Conservation (phyloP, 2,113 vertebrate genomes). For the Elaphurus davidianus region DNA sequence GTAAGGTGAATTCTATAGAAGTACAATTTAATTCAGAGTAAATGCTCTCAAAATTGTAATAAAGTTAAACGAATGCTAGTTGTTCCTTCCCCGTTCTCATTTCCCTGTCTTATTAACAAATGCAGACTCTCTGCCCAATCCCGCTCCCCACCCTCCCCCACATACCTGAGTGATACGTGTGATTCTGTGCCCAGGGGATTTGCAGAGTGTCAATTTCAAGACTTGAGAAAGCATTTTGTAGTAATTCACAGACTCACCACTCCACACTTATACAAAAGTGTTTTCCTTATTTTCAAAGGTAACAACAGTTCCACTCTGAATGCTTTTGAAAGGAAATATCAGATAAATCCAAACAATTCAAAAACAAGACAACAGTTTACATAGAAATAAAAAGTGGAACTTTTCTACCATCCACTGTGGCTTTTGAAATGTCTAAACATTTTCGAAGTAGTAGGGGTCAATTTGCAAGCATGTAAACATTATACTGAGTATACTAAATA, state of each 20-base stretch:
- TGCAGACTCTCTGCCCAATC: not conserved
- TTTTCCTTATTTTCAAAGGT: not conserved
- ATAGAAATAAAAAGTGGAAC: not conserved
- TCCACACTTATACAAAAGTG: not conserved
- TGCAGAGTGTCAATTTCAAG: not conserved
- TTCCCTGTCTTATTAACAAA: not conserved
- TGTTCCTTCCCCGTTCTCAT: not conserved
- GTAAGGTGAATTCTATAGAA: not conserved
- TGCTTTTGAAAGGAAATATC: not conserved
- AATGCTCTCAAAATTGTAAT: not conserved
- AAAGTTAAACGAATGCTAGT: not conserved
- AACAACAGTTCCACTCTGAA: not conserved
- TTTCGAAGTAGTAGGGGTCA: not conserved
- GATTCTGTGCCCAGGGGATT: not conserved
- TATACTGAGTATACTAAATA: not conserved
- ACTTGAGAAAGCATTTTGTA: not conserved
- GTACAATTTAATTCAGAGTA: not conserved
- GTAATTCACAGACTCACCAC: not conserved
- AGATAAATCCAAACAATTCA: not conserved
- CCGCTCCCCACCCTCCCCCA: not conserved
- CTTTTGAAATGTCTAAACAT: not conserved
- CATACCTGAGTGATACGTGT: not conserved
- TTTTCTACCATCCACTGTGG: not conserved
- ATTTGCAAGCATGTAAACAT: not conserved
- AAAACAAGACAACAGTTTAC: not conserved